phyloP scores from a whole-genome alignment of 1,140 invertebrate genomes.

The Calosoma granatense region DNA sequence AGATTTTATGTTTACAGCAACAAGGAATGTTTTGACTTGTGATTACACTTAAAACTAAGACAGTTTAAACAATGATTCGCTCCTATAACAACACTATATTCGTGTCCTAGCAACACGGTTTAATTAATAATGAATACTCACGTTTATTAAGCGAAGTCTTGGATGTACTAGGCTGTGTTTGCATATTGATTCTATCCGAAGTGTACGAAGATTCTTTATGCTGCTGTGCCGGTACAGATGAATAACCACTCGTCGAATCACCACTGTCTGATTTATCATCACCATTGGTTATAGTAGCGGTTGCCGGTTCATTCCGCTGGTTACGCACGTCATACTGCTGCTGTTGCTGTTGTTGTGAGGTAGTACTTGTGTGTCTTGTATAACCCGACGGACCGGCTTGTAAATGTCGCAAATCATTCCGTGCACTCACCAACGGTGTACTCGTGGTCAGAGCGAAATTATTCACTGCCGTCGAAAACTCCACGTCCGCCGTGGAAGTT shows the following conservation, averaged over 20 bases:
- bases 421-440: conserved; percentile 10
- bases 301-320: conserved; percentile 11
- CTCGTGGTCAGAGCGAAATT: conserved; percentile 5
- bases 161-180: conserved; percentile 1
- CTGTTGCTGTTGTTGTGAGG: no score
- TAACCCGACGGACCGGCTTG: conserved; percentile 26
- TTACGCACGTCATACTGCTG: conserved; percentile 11
- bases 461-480: conserved; percentile 21
- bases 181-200: conserved; percentile 14
- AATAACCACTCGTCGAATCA: conserved; percentile 34
- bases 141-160: conserved; percentile 17
- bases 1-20: no score
- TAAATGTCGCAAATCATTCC: conserved; percentile 23
- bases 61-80: no score
- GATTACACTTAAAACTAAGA: no score
- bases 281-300: conserved; percentile 19
- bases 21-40: no score
- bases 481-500: conserved; percentile 21
- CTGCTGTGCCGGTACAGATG: conserved; percentile 24
- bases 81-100: no score
- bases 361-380: conserved; percentile 5
- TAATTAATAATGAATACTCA: no score
- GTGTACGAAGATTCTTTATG: conserved; percentile 21
- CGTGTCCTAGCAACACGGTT: no score
- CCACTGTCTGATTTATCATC: conserved; percentile 30